These are phyloP conservation scores for Zonotrichia albicollis DNA, from an alignment of 2,797 vertebrate genomes.

Conservation along the genomic window DNA sequence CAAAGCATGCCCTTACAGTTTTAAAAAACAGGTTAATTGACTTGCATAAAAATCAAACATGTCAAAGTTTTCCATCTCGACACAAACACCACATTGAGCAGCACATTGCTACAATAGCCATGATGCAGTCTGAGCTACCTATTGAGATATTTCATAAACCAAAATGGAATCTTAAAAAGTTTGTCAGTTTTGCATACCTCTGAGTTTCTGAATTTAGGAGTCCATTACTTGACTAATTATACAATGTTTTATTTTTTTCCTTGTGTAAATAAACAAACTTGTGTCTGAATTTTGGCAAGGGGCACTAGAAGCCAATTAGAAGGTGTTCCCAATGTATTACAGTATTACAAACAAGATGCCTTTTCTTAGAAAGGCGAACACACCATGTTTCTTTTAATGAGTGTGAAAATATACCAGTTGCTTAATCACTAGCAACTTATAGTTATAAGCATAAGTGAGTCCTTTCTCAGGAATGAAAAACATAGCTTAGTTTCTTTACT, in stretches of 20 bases:
- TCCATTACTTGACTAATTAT: slow-evolving; percentile 80
- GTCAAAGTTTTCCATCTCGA: slow-evolving; percentile 78
- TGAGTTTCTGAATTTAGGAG: slow-evolving; percentile 79
- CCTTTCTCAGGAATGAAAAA: slow-evolving; percentile 69
- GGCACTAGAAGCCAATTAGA: slow-evolving; percentile 80
- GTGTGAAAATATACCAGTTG: slow-evolving; percentile 80
- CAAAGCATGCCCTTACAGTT: slow-evolving; percentile 82
- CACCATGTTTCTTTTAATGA: slow-evolving; percentile 80
- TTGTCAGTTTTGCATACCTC: slow-evolving; percentile 78
- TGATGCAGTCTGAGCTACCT: slow-evolving; percentile 74
- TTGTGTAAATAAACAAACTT: slow-evolving; percentile 82
- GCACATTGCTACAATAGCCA: slow-evolving; percentile 76
- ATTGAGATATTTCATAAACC: slow-evolving; percentile 77
- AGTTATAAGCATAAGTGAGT: slow-evolving; percentile 68
- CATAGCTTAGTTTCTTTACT: slow-evolving; percentile 46
- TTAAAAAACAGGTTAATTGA: slow-evolving; percentile 82
- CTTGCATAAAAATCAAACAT: slow-evolving; percentile 83
- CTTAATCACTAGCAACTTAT: slow-evolving; percentile 77
- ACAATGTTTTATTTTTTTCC: slow-evolving; percentile 80
- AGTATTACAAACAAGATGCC: slow-evolving; percentile 81
- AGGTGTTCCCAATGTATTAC: slow-evolving; percentile 81
- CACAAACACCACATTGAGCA: slow-evolving; percentile 77
- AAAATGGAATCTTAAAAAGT: slow-evolving; percentile 80
- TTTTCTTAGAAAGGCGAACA: slow-evolving; percentile 81
- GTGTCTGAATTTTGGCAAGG: slow-evolving; percentile 81